Evolutionary conservation across 1,140 invertebrate species (phyloP), one percentile per base, ranked within the genome.

Genomic region (Sminthurides bifidus): DNA sequence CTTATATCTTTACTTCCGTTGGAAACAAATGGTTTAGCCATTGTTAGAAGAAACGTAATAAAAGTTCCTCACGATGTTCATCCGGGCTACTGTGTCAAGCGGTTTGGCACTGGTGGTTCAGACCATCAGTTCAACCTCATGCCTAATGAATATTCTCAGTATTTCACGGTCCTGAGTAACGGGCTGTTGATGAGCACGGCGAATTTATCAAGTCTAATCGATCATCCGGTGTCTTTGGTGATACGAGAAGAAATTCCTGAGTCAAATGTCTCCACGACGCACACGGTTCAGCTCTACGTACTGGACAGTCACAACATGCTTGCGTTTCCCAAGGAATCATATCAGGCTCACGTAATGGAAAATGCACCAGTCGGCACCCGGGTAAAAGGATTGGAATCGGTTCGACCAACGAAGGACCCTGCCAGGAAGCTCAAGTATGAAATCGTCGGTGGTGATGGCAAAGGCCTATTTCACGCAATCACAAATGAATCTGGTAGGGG

Each of bases 171-270:
- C 29, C 76, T 92, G n/a, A 80, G 84, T 46, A 83, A 89, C 70
- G 89, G 88, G 23, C 77, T 90, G 40, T 79, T 92, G 8, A 92
- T 92, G 87, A 91, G 87, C 17, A 90, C 87, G 2, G 79, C 84
- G 2, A 85, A 89, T 63, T 73, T 91, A 3, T 78, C 79, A 23
- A 82, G 85, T 3, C 69, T 92, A n/a, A 77, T 87, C 26, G 81
- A 88, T 67, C 76, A 79, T 40, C 83, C 85, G 0, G 78, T 92
- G 6, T 81, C 85, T 64, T 74, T 92, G 17, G 77, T 87, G 8
- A 80, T 92, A 0, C 71, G 87, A 14, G 87, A 90, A 66, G 83
- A 88, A 60, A 79, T 65, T 31, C 60, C 63, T 6, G 57, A 81
- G 6, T 77, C 80, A 1, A 87, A 87, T 66, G 76, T 77, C 38